A percentile compares a stretch with the other conserved stretches of the same genome.
Evolutionary conservation across 2,888 invertebrate species (phyloP).

Genomic region (Autographa gamma): DNA sequence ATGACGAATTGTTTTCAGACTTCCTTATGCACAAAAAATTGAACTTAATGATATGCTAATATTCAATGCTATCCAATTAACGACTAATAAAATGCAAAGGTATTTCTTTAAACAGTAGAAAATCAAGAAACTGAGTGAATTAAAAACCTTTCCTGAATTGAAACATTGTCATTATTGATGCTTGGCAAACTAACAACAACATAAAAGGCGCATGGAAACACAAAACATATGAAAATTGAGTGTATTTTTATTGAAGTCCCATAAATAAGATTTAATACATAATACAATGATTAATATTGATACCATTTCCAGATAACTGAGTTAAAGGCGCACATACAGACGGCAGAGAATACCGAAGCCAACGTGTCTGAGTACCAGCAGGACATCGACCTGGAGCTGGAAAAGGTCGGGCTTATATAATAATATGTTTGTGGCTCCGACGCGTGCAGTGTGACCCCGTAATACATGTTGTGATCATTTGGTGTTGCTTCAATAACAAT

Average conservation of each 20-base stretch:
- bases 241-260: too few relatives aligned
- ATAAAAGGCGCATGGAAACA: too few relatives aligned
- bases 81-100: too few relatives aligned
- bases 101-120: too few relatives aligned
- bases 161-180: too few relatives aligned
- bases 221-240: too few relatives aligned
- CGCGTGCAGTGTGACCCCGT: conserved; percentile 31
- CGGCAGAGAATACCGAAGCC: conserved; percentile 79
- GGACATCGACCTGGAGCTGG: conserved; percentile 85
- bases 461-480: conserved; percentile 43
- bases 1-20: neutral
- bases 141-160: too few relatives aligned
- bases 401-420: conserved; percentile 79
- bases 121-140: too few relatives aligned
- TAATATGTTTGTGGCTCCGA: conserved; percentile 18
- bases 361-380: conserved; percentile 88
- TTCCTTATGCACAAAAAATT: neutral
- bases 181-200: too few relatives aligned
- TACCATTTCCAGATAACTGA: conserved; percentile 78
- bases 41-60: neutral
- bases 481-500: conserved; percentile 47
- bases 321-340: conserved; percentile 87
- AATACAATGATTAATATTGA: neutral
- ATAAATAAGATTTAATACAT: neutral
- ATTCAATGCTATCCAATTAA: neutral